Conservation (phyloP, 2,888 invertebrate species). For the Tinea trinotella region DNA sequence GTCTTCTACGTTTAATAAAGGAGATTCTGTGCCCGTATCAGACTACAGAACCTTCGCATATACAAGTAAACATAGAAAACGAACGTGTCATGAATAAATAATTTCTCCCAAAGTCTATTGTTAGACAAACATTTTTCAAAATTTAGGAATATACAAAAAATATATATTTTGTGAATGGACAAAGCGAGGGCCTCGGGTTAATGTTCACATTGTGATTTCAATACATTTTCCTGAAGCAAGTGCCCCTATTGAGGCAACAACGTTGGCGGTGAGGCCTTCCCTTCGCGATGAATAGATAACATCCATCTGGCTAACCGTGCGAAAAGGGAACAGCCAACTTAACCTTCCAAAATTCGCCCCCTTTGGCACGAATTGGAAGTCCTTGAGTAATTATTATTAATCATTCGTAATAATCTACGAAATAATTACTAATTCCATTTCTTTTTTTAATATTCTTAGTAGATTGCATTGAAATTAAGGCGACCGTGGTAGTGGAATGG, state of each 20-base stretch:
- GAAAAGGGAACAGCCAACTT: constrained; percentile 1
- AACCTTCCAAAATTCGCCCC: not conserved
- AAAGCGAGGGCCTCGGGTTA: constrained; percentile 48
- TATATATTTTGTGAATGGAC: constrained; percentile 49
- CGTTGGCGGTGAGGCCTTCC: constrained; percentile 42
- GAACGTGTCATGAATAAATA: constrained; percentile 57
- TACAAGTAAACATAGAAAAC: constrained; percentile 28
- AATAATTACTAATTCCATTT: no score
- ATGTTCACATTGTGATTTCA: constrained; percentile 63
- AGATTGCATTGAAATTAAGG: no score
- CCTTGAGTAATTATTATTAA: not conserved
- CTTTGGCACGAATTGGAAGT: not conserved
- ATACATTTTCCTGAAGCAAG: constrained; percentile 62
- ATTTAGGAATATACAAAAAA: constrained; percentile 37
- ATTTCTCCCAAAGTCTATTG: constrained; percentile 57
- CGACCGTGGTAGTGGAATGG: no score
- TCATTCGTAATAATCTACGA: not conserved
- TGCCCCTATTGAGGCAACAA: constrained; percentile 54
- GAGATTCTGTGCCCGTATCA: not conserved
- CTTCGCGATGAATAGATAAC: constrained; percentile 56
- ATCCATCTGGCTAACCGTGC: constrained; percentile 44
- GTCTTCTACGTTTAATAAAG: not conserved
- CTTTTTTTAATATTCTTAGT: no score
- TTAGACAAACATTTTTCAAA: constrained; percentile 50
- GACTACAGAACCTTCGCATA: not conserved